These are phyloP conservation scores for Piliocolobus tephrosceles DNA, from an alignment of 2,113 vertebrate genomes.

Conservation along the genomic window DNA sequence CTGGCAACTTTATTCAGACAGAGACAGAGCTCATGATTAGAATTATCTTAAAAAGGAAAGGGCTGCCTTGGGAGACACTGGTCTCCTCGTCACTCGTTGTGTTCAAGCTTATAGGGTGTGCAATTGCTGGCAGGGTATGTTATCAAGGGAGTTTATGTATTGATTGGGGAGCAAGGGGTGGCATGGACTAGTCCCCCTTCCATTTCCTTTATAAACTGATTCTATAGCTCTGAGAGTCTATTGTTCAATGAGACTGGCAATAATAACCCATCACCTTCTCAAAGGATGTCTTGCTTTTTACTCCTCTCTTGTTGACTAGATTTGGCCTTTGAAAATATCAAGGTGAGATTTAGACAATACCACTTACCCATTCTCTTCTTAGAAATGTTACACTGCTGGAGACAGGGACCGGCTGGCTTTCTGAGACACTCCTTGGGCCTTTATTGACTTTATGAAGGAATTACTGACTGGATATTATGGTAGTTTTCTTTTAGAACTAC, in stretches of 20 bases:
- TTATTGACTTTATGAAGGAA: not conserved
- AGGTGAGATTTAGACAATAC: conserved; percentile 2
- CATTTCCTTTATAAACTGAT: conserved; percentile 25
- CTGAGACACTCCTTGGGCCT: not conserved
- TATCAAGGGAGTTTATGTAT: not conserved
- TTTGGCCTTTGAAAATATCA: not conserved
- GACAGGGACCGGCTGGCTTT: not conserved
- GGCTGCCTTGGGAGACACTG: not conserved
- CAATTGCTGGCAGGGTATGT: not conserved
- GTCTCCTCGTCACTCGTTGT: not conserved
- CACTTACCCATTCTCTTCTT: not conserved
- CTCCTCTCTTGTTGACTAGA: not conserved
- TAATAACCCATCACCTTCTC: not conserved
- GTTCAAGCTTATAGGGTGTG: not conserved
- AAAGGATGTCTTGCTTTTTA: not conserved
- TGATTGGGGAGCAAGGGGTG: not conserved
- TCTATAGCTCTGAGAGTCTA: not conserved
- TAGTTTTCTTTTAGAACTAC: conserved; percentile 18
- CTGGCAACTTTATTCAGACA: not conserved
- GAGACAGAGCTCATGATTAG: not conserved
- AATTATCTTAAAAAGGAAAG: conserved; percentile 12
- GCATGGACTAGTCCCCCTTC: not conserved
- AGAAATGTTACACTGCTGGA: conserved; percentile 4
- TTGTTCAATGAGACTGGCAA: not conserved
- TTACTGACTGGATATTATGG: not conserved